Evolutionary conservation across 1,140 invertebrate genomes (phyloP).

Genomic region (Drosophila lowei): DNA sequence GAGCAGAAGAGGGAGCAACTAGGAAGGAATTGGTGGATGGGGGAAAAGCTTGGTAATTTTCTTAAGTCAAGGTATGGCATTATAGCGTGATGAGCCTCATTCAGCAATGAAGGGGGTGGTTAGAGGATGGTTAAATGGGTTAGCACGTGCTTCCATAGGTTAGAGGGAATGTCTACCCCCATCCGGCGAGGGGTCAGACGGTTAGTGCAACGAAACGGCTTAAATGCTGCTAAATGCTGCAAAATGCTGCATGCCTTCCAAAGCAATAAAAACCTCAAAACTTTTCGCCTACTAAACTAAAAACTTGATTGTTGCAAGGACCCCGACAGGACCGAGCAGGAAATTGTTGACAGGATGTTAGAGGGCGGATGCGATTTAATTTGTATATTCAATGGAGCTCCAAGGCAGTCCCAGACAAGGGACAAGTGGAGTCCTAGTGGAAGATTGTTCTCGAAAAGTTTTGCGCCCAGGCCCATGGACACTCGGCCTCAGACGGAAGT

Average conservation of each 20-base stretch:
- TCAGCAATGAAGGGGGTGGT: conserved; percentile 27
- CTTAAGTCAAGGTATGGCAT: conserved; percentile 58
- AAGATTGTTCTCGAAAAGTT: conserved; percentile 47
- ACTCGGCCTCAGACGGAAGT: conserved; percentile 31
- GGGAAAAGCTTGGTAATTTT: conserved; percentile 57
- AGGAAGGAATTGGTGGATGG: too few relatives aligned
- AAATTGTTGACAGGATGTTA: conserved; percentile 76
- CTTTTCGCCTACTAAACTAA: conserved; percentile 57
- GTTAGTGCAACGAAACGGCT: conserved; percentile 33
- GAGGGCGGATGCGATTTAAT: conserved; percentile 67
- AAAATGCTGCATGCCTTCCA: conserved; percentile 9
- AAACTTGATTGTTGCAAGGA: conserved; percentile 67
- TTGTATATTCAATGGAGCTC: conserved; percentile 51
- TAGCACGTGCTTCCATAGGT: not conserved
- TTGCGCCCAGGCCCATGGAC: conserved; percentile 31
- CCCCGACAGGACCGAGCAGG: conserved; percentile 30
- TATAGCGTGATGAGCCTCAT: conserved; percentile 77
- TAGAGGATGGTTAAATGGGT: conserved; percentile 24
- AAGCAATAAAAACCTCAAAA: conserved; percentile 55
- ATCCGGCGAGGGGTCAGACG: conserved; percentile 5
- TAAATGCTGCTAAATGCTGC: conserved; percentile 29
- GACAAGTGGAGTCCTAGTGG: too few relatives aligned
- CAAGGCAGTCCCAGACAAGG: too few relatives aligned
- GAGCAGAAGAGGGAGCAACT: conserved; percentile 21
- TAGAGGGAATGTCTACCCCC: not conserved